phyloP scores from a whole-genome alignment of 2,113 vertebrate species.

The Onychostruthus taczanowskii region DNA sequence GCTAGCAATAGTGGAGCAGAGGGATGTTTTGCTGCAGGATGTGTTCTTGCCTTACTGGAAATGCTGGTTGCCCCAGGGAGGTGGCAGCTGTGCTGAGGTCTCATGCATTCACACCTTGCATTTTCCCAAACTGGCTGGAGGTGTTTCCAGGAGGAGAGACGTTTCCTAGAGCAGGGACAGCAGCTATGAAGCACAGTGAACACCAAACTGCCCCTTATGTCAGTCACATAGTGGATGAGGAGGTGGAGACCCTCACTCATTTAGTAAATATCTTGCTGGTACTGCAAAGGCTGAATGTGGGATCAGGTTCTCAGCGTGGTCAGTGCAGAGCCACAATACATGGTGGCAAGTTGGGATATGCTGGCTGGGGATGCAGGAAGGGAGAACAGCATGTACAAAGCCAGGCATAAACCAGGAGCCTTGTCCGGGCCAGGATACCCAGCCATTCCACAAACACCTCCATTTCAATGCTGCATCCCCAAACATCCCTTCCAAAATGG shows the following conservation, averaged over 20 bases:
- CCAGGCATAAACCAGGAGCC: neutral
- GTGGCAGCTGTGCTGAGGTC: neutral
- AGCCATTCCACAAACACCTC: neutral
- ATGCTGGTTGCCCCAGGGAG: neutral
- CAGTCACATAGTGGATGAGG: neutral
- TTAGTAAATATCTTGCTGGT: neutral
- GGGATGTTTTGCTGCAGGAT: rapidly evolving
- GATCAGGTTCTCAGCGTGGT: rapidly evolving
- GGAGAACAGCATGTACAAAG: neutral
- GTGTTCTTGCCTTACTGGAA: neutral
- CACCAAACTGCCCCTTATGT: neutral
- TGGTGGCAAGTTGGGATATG: neutral
- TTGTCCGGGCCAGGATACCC: neutral
- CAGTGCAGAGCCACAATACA: neutral
- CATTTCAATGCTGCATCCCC: neutral
- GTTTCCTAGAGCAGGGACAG: neutral
- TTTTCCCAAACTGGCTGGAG: neutral
- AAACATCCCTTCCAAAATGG: neutral
- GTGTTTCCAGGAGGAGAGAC: neutral
- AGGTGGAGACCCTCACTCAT: neutral
- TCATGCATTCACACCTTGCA: rapidly evolving
- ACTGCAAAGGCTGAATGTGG: rapidly evolving
- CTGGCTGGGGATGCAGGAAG: neutral
- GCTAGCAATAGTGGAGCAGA: neutral
- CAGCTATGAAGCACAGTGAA: neutral